phyloP scores from a whole-genome alignment of 2,888 invertebrate species.

The Hoplodrina ambigua region DNA sequence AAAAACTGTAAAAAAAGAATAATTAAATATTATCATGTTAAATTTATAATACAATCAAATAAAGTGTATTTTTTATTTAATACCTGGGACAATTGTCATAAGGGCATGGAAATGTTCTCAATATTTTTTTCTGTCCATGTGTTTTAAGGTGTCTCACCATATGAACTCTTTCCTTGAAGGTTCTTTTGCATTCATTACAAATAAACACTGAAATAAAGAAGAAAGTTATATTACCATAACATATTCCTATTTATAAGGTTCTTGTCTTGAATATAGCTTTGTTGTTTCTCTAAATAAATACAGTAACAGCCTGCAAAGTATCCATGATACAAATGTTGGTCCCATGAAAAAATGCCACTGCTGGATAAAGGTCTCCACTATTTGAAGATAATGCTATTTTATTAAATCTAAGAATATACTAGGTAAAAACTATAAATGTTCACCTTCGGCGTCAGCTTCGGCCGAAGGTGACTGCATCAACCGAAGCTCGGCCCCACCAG shows the following conservation, averaged over 20 bases:
- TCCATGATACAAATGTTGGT: not conserved
- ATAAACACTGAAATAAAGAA: slow-evolving; percentile 78
- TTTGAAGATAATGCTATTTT: not conserved
- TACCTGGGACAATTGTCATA: slow-evolving; percentile 82
- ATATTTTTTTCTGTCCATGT: slow-evolving; percentile 67
- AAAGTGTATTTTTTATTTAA: too few relatives aligned
- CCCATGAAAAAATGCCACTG: not conserved
- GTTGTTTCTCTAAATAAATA: too few relatives aligned
- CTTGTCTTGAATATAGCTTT: not conserved
- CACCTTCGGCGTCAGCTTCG: slow-evolving; percentile 55
- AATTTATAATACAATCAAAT: too few relatives aligned
- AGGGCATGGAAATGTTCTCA: slow-evolving; percentile 75
- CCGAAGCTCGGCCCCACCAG: slow-evolving; percentile 44
- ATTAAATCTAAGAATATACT: not conserved
- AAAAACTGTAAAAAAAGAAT: slow-evolving; percentile 77
- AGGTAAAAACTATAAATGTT: slow-evolving; percentile 20
- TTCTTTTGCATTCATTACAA: slow-evolving; percentile 82
- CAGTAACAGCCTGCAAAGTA: too few relatives aligned
- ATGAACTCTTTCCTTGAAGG: slow-evolving; percentile 78
- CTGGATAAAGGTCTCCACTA: not conserved
- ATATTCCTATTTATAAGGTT: not conserved
- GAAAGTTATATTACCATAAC: slow-evolving; percentile 4
- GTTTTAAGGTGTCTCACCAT: slow-evolving; percentile 81
- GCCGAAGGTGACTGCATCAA: slow-evolving; percentile 56
- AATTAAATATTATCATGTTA: too few relatives aligned